These are phyloP conservation scores for Amia ocellicauda DNA, from an alignment of 2,113 vertebrate species.

Conservation along the genomic window DNA sequence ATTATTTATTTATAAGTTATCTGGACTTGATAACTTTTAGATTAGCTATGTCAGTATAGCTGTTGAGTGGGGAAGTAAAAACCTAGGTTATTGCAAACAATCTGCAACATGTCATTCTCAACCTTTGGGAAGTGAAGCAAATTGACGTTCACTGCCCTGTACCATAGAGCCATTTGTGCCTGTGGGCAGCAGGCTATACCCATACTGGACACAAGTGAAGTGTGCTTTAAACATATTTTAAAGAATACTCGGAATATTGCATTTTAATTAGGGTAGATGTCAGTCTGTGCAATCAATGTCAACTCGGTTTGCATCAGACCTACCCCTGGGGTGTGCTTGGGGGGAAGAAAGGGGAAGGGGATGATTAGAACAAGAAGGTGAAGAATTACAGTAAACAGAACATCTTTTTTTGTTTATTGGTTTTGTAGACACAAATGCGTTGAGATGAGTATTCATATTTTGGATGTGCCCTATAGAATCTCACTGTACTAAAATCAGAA, in stretches of 20 bases:
- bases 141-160: background rate
- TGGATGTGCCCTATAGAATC: too few relatives aligned
- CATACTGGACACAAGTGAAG: constrained; percentile 25
- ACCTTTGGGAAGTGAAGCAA: background rate
- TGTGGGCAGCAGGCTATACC: constrained; percentile 13
- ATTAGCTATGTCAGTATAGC: too few relatives aligned
- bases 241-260: constrained; percentile 41
- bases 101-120: background rate
- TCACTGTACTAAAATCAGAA: too few relatives aligned
- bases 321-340: background rate
- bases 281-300: constrained; percentile 7
- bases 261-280: constrained; percentile 46
- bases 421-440: too few relatives aligned
- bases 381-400: too few relatives aligned
- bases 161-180: background rate
- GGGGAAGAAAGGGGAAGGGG: background rate
- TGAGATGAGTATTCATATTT: too few relatives aligned
- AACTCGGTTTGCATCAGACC: too few relatives aligned
- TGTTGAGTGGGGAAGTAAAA: background rate
- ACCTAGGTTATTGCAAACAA: background rate
- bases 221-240: constrained; percentile 31
- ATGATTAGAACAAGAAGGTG: background rate
- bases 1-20: too few relatives aligned
- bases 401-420: too few relatives aligned
- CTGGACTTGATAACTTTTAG: too few relatives aligned